Percentiles rank a stretch among this genome's conserved stretches.
Conservation (phyloP, 2,797 vertebrate species). For the Pipistrellus pygmaeus region DNA sequence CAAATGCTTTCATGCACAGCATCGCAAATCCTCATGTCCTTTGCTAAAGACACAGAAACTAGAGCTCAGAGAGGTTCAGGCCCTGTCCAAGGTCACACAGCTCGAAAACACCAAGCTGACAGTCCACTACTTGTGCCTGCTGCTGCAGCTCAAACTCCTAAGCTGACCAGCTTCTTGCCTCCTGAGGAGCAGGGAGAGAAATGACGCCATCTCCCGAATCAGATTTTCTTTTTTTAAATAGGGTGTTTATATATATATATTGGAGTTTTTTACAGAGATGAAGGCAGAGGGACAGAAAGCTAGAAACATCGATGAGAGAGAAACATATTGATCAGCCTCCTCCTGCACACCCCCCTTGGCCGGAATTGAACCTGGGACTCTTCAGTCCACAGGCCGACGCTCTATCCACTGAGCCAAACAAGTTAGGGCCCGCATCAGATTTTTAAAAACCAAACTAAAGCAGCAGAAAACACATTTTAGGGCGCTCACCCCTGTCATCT, state of each 20-base stretch:
- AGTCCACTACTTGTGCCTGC: neutral
- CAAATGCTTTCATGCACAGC: neutral
- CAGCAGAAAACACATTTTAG: neutral
- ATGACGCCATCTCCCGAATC: neutral
- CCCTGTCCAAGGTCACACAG: constrained; percentile 22
- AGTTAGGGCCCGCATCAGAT: neutral
- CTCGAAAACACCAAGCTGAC: neutral
- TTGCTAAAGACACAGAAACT: neutral
- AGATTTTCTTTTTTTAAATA: neutral
- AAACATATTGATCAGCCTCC: no score
- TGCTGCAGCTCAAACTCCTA: fast-evolving
- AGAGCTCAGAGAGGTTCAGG: constrained; percentile 58
- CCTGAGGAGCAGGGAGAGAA: neutral
- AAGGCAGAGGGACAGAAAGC: no score
- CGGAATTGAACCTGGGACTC: no score
- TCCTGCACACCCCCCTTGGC: no score
- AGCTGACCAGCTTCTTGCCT: neutral
- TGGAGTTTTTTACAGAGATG: no score
- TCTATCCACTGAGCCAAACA: no score
- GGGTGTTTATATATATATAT: no score
- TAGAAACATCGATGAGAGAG: no score
- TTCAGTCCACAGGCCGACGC: no score
- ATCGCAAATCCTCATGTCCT: neutral
- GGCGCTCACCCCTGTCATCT: constrained; percentile 60
- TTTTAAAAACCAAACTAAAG: neutral